phyloP scores from a whole-genome alignment of 2,113 vertebrate species.

The Aleadryas rufinucha region DNA sequence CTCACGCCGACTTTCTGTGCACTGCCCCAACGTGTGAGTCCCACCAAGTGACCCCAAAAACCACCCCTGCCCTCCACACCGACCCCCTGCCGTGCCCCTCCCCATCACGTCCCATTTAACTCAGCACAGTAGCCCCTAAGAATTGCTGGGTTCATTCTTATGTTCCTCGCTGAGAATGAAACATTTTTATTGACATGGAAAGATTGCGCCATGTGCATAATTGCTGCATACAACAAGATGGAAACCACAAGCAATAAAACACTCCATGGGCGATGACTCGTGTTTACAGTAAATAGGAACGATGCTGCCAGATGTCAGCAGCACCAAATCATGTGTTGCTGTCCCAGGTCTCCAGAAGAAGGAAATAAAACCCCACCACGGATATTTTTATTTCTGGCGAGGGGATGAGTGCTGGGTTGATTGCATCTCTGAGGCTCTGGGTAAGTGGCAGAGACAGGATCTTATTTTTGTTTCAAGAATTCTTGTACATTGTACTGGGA shows the following conservation, averaged over 20 bases:
- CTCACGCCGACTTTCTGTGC: not conserved
- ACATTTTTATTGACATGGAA: slow-evolving; percentile 62
- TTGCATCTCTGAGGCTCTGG: slow-evolving; percentile 4
- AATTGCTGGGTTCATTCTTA: slow-evolving; percentile 20
- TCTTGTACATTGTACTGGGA: not conserved
- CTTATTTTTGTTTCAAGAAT: slow-evolving; percentile 30
- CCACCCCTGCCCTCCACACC: not conserved
- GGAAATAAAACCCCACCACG: slow-evolving; percentile 48
- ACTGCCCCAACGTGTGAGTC: rapidly evolving
- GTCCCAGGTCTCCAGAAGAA: slow-evolving; percentile 56
- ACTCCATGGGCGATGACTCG: slow-evolving; percentile 50
- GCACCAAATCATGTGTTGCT: slow-evolving; percentile 52
- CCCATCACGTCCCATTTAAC: not conserved
- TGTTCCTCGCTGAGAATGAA: slow-evolving; percentile 50
- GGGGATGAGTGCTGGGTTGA: slow-evolving; percentile 12
- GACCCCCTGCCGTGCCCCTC: not conserved
- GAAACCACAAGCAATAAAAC: slow-evolving; percentile 67
- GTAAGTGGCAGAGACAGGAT: slow-evolving; percentile 25
- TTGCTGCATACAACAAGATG: slow-evolving; percentile 57
- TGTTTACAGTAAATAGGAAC: slow-evolving; percentile 66
- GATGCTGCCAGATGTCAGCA: slow-evolving; percentile 62
- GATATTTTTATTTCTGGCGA: slow-evolving; percentile 29
- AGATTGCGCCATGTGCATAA: slow-evolving; percentile 55
- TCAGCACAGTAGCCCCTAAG: slow-evolving; percentile 45
- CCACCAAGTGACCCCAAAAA: not conserved